A percentile compares a stretch with the other conserved stretches of the same genome.
These are phyloP conservation scores for Nematostella vectensis DNA, from an alignment of 92 coral and sea anemone genomes.

Conservation along the genomic window DNA sequence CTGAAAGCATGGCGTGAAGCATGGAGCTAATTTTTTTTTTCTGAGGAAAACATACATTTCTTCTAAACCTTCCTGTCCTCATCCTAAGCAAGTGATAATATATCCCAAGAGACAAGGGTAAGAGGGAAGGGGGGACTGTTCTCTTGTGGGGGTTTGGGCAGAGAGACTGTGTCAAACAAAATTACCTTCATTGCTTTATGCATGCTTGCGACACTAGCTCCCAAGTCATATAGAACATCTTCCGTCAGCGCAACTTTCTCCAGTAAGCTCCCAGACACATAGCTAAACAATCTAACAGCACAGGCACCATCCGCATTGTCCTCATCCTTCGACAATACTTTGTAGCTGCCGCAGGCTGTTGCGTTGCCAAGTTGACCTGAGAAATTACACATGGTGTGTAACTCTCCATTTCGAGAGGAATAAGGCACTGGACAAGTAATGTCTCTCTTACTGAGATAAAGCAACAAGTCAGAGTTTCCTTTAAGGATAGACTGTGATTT, in stretches of 20 bases:
- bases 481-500: background rate
- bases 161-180: too few relatives aligned
- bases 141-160: too few relatives aligned
- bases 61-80: too few relatives aligned
- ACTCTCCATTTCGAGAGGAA: background rate
- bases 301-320: background rate
- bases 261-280: background rate
- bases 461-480: background rate
- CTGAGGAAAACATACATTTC: too few relatives aligned
- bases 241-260: background rate
- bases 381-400: too few relatives aligned
- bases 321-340: background rate
- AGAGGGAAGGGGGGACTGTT: too few relatives aligned
- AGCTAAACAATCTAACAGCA: conserved; percentile 2
- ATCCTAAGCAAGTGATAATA: too few relatives aligned
- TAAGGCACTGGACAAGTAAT: conserved; percentile 1
- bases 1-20: too few relatives aligned
- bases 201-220: background rate
- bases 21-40: too few relatives aligned
- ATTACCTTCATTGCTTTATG: background rate
- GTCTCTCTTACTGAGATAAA: background rate
- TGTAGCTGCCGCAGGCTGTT: background rate
- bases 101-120: background rate
- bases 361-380: too few relatives aligned
- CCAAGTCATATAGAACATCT: background rate